These are phyloP conservation scores for Campodea augens DNA, from an alignment of 1,140 invertebrate species.

Conservation along the genomic window DNA sequence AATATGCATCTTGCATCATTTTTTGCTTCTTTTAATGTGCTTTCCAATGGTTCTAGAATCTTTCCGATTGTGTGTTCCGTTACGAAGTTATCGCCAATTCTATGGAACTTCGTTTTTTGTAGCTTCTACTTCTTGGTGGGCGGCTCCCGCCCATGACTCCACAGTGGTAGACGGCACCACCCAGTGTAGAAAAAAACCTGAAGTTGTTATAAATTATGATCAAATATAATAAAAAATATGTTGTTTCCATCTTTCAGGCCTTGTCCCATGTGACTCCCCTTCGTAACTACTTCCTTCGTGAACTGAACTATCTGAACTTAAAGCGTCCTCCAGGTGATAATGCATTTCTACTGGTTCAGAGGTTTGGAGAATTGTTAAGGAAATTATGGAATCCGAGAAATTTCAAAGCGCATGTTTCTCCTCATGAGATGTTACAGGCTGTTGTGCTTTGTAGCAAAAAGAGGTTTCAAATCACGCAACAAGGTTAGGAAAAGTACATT, in stretches of 20 bases:
- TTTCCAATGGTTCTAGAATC: no score
- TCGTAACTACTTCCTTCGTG: constrained; percentile 83
- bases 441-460: constrained; percentile 97
- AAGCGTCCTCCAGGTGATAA: constrained; percentile 85
- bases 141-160: no score
- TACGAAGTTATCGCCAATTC: no score
- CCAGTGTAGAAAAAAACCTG: no score
- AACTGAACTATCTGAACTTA: constrained; percentile 76
- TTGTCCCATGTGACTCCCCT: constrained; percentile 86
- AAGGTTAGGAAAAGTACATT: constrained; percentile 39
- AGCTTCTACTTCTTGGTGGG: no score
- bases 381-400: constrained; percentile 99
- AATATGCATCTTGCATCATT: no score
- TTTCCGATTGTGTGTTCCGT: no score
- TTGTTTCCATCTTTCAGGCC: constrained; percentile 40
- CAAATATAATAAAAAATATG: no score
- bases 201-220: no score
- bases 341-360: constrained; percentile 73
- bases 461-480: constrained; percentile 93
- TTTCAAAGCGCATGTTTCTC: constrained; percentile 98
- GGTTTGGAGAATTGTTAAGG: constrained; percentile 91
- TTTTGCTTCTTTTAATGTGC: no score
- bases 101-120: no score
- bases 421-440: constrained; percentile 99
- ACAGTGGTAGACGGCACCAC: no score